A percentile compares a stretch with the other conserved stretches of the same genome.
Evolutionary conservation across 1,140 invertebrate species (phyloP).

Genomic region (Eufriesea mexicana): DNA sequence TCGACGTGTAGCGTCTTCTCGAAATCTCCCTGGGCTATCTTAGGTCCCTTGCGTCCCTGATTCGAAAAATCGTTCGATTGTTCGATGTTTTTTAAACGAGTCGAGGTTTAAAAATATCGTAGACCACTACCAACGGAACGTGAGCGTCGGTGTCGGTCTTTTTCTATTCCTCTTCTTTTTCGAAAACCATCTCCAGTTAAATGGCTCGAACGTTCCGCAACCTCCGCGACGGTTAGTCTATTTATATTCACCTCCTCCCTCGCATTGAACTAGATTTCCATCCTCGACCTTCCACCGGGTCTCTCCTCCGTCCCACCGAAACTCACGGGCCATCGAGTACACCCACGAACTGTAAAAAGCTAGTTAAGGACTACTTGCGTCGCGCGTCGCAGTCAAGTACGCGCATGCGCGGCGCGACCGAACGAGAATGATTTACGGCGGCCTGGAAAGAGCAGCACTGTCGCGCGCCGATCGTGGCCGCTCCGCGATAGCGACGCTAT

Average conservation of each 20-base stretch:
- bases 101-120: too few species aligned
- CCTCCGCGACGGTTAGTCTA: neutral
- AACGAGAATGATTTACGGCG: neutral
- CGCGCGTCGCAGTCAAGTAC: neutral
- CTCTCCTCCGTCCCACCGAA: neutral
- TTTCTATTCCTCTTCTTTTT: neutral
- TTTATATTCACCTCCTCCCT: slow-evolving; percentile 7
- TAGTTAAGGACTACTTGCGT: neutral
- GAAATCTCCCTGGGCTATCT: too few species aligned
- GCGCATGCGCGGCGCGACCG: too few species aligned
- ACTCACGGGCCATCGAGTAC: neutral
- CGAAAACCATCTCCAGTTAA: neutral
- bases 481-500: neutral
- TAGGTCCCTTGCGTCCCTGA: too few species aligned
- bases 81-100: too few species aligned
- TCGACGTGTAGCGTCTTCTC: too few species aligned
- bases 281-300: neutral
- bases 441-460: neutral
- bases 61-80: too few species aligned
- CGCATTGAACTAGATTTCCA: slow-evolving; percentile 23
- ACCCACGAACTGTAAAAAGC: too few species aligned
- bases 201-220: too few species aligned
- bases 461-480: neutral
- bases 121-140: too few species aligned
- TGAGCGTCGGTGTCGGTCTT: too few species aligned